Evolutionary conservation across 1,140 invertebrate genomes (phyloP).

Genomic region (Heliconius eleuchia): DNA sequence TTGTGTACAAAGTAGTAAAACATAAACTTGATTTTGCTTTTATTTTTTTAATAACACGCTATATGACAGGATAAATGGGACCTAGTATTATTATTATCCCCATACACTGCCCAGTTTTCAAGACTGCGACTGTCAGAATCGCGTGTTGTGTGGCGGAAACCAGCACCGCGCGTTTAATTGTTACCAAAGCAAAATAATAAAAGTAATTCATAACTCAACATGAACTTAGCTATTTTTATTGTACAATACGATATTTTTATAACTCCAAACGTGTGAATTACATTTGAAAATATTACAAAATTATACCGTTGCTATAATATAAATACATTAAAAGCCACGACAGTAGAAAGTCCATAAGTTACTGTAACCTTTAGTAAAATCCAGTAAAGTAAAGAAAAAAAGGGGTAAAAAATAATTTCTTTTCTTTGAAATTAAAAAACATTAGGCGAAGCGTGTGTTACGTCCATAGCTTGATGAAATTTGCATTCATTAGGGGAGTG

Average conservation of each 20-base stretch:
- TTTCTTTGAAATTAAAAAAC: slow-evolving; percentile 53
- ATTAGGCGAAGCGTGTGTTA: slow-evolving; percentile 54
- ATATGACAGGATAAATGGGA: too few species aligned
- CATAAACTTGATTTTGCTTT: too few species aligned
- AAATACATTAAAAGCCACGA: slow-evolving; percentile 8
- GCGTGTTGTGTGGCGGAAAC: not conserved
- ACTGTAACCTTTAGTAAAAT: not conserved
- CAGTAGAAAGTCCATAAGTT: not conserved
- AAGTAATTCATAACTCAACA: not conserved
- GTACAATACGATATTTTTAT: not conserved
- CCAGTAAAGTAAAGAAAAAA: not conserved
- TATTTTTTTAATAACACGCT: too few species aligned
- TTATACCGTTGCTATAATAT: slow-evolving; percentile 2
- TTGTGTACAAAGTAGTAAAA: too few species aligned
- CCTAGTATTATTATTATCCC: too few species aligned
- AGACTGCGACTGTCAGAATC: too few species aligned
- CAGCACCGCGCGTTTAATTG: not conserved
- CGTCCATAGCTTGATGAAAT: slow-evolving; percentile 60
- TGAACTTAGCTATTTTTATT: not conserved
- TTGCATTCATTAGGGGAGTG: slow-evolving; percentile 67
- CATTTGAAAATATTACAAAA: not conserved
- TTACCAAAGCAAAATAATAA: not conserved
- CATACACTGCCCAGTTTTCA: too few species aligned
- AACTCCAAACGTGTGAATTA: not conserved
- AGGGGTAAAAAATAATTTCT: slow-evolving; percentile 14